phyloP scores from a whole-genome alignment of 1,140 invertebrate genomes.

The Drosophila ercepeae region DNA sequence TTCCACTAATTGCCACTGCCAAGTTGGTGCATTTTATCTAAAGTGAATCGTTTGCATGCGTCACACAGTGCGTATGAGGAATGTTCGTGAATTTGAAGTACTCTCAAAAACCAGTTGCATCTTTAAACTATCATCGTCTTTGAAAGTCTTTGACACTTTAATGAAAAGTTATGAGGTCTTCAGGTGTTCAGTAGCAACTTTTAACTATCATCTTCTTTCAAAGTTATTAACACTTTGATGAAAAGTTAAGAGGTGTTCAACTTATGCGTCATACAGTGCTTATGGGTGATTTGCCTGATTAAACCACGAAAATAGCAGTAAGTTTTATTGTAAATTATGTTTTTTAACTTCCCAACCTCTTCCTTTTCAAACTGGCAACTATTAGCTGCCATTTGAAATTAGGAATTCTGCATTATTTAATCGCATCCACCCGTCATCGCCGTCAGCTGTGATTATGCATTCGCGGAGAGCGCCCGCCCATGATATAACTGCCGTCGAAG shows the following conservation, averaged over 20 bases:
- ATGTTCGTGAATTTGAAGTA: constrained; percentile 13
- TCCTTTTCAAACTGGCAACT: not conserved
- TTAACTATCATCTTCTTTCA: constrained; percentile 1
- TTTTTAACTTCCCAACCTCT: no score
- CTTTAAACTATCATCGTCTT: not conserved
- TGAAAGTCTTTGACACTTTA: constrained; percentile 6
- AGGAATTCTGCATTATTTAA: constrained; percentile 33
- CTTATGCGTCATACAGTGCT: not conserved
- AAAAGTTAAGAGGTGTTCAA: constrained; percentile 10
- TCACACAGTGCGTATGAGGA: constrained; percentile 43
- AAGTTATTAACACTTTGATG: constrained; percentile 1
- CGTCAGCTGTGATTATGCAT: constrained; percentile 44
- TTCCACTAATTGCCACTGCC: constrained; percentile 36
- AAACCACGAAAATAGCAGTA: no score
- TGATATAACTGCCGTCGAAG: constrained; percentile 44
- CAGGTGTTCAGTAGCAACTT: constrained; percentile 4
- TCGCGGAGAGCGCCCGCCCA: constrained; percentile 16
- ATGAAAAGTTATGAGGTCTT: constrained; percentile 8
- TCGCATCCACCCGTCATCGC: constrained; percentile 33
- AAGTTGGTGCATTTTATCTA: constrained; percentile 2
- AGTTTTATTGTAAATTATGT: no score
- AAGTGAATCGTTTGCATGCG: not conserved
- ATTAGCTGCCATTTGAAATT: constrained; percentile 5
- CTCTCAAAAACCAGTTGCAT: constrained; percentile 10
- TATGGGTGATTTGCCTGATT: not conserved